These are phyloP conservation scores for Lethenteron camtschaticum DNA, from an alignment of 2,113 vertebrate genomes.

Conservation along the genomic window DNA sequence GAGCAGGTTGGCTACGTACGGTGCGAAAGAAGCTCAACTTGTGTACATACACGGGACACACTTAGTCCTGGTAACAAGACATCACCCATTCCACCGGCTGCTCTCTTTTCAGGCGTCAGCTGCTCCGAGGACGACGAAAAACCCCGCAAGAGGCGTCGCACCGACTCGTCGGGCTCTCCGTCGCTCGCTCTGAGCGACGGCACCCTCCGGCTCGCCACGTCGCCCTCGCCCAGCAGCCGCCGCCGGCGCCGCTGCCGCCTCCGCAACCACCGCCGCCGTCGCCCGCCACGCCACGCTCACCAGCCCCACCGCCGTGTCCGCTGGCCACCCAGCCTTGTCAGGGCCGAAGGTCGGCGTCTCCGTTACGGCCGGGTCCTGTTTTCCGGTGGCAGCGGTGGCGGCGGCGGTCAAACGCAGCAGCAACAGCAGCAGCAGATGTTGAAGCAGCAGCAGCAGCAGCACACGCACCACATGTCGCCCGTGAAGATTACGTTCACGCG, in stretches of 20 bases:
- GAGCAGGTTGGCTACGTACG: no score
- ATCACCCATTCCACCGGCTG: no score
- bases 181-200: slow-evolving; percentile 84
- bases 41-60: no score
- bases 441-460: no score
- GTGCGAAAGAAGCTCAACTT: no score
- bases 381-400: no score
- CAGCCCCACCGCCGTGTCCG: slow-evolving; percentile 66
- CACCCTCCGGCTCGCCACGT: slow-evolving; percentile 45
- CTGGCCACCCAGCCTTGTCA: slow-evolving; percentile 19
- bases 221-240: slow-evolving; percentile 69
- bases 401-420: no score
- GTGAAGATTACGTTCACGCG: slow-evolving; percentile 99
- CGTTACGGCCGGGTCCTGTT: no score
- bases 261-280: background rate
- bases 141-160: slow-evolving; percentile 78
- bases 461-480: slow-evolving; percentile 65
- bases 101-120: slow-evolving; percentile 42
- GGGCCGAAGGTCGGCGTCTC: no score
- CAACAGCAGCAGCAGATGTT: no score
- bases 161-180: slow-evolving; percentile 78
- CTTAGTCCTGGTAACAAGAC: no score
- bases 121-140: slow-evolving; percentile 96
- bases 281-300: slow-evolving; percentile 42
- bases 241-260: slow-evolving; percentile 26